Base-by-base conservation (phyloP, 2,888 invertebrate species). In the Drosophila antonietae region DNA sequence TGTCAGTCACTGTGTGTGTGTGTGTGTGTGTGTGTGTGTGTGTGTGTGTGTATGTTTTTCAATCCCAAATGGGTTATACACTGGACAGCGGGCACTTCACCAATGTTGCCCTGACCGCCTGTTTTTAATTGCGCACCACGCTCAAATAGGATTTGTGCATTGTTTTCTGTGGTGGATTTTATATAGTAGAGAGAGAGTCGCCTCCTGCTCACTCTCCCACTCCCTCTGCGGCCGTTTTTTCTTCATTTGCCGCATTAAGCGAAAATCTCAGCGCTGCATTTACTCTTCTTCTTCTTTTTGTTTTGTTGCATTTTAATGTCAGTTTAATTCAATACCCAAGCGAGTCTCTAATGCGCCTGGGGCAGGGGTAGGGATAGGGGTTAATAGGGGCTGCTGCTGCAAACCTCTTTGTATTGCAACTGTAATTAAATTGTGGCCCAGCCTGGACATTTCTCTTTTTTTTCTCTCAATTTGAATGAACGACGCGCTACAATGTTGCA, bases 71-170 rank as follows among this genome's bases (percentile, higher is more conserved):
- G 46, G 68, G 41, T 37, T 52, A 49, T 44, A 57, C 68, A 56
- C 41, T 68, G 68, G 58, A 60, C 66, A 67, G 46, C 80, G 63
- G 58, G 64, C 55, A 66, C 67, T 75, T 47, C 47, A 43, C 28
- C 55, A 14, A 44, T 62, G 65, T 64, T 63, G 23, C 61, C 62
- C 56, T 49, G 59, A 43, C 68, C 69, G 74, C 60, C 76, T 82
- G 88, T 72, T 88, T 87, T 87, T 87, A 87, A 87, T 87, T 87
- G 89, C 89, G 75, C 64, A 68, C 79, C 63, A 70, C 80, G 78
- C 86, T 89, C 77, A 87, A 81, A 88, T 85, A 75, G 87, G 88
- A 87, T 87, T 87, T 87, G 85, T 88, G 88, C 90, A 89, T 89
- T 89, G 88, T 87, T 89, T 83, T 85, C 76, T 83, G 87, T 68